Percentiles rank a stretch among this genome's conserved stretches.
These are phyloP conservation scores for Synergus itoensis DNA, from an alignment of 2,888 invertebrate species.

Conservation along the genomic window DNA sequence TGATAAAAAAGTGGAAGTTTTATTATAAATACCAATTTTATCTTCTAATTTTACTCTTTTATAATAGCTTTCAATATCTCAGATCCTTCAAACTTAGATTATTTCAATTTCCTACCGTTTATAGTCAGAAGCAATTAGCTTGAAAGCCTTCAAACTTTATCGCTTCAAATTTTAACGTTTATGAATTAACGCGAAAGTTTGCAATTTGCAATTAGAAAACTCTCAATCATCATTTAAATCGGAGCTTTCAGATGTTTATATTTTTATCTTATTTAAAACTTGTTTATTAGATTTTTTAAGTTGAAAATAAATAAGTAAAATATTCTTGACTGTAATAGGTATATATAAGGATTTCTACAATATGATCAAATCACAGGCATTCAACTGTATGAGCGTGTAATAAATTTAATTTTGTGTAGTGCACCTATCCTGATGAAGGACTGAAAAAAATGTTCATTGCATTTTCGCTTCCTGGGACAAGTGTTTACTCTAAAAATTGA, in stretches of 20 bases:
- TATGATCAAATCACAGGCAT: no score
- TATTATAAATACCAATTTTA: no score
- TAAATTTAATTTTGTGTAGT: not conserved
- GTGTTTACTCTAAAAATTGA: not conserved
- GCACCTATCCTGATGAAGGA: not conserved
- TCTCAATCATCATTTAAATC: not conserved
- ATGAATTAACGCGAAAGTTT: not conserved
- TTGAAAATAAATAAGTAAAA: no score
- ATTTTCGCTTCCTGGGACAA: not conserved
- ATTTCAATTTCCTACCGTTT: not conserved
- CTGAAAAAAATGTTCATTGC: not conserved
- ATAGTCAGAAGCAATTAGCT: not conserved
- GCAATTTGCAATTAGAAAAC: not conserved
- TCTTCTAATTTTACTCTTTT: no score
- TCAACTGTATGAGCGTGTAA: not conserved
- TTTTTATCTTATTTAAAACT: no score
- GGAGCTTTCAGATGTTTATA: not conserved
- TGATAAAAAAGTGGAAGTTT: no score
- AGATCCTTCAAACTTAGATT: not conserved
- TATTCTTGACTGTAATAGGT: no score
- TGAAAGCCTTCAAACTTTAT: slow-evolving; percentile 1
- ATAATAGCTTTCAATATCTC: no score
- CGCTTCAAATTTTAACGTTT: not conserved
- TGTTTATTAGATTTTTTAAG: no score
- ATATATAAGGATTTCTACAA: no score